A percentile compares a stretch with the other conserved stretches of the same genome.
phyloP scores from a whole-genome alignment of 2,888 invertebrate genomes.

The Sturmia bella region DNA sequence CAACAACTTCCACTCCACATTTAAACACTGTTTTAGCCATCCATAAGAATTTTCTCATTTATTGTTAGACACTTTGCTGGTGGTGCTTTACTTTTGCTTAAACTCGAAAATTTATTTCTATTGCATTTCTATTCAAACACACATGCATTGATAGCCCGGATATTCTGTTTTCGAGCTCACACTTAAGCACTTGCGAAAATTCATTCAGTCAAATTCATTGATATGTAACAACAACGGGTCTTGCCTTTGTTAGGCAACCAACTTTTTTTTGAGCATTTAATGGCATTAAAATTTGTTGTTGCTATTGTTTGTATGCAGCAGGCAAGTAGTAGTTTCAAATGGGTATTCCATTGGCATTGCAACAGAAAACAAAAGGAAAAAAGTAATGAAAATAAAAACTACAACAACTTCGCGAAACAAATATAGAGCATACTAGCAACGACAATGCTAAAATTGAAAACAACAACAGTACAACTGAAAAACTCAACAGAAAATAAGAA shows the following conservation, averaged over 20 bases:
- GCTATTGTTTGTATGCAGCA: conserved; percentile 32
- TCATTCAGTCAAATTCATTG: conserved; percentile 60
- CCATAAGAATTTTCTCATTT: conserved; percentile 12
- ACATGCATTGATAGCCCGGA: conserved; percentile 32
- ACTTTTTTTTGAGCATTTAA: conserved; percentile 26
- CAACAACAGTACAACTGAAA: conserved; percentile 16
- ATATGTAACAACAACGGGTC: conserved; percentile 41
- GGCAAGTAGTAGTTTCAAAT: conserved; percentile 34
- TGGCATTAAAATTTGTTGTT: conserved; percentile 51
- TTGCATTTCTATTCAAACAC: conserved; percentile 35
- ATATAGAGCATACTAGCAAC: conserved; percentile 34
- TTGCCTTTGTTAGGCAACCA: conserved; percentile 33
- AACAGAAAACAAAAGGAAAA: conserved; percentile 24
- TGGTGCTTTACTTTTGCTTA: conserved; percentile 30
- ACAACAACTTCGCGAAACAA: conserved; percentile 19
- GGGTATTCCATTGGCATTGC: conserved; percentile 63
- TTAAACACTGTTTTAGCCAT: conserved; percentile 42
- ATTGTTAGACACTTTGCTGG: conserved; percentile 10
- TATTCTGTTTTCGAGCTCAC: conserved; percentile 19
- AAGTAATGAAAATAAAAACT: conserved; percentile 18
- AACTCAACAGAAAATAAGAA: conserved; percentile 11
- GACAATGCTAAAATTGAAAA: conserved; percentile 28
- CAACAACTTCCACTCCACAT: conserved; percentile 50
- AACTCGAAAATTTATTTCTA: conserved; percentile 51
- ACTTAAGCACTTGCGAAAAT: conserved; percentile 46